Evolutionary conservation across 92 coral and sea anemone genomes (phyloP).

Genomic region (Umimayanthus kanabou): DNA sequence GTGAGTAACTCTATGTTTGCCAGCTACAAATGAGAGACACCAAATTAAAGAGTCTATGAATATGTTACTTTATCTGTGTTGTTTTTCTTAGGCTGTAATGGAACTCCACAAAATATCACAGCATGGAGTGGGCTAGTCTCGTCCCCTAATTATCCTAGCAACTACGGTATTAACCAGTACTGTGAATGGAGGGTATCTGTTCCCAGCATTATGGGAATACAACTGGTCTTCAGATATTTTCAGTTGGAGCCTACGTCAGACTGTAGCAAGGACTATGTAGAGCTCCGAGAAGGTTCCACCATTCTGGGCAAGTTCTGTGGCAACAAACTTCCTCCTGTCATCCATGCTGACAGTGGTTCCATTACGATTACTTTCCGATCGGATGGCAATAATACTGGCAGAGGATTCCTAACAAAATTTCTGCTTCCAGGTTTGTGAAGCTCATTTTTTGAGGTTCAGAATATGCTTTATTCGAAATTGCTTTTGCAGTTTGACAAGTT

Average conservation of each 20-base stretch:
- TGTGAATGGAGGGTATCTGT: conserved; percentile 13
- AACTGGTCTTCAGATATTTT: conserved; percentile 1
- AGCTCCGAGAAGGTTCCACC: background rate
- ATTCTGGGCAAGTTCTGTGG: conserved; percentile 2
- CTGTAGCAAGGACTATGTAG: background rate
- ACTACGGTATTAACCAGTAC: background rate
- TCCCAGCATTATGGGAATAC: conserved; percentile 20
- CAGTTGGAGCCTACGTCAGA: background rate
- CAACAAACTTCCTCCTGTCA: background rate
- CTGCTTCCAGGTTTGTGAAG: conserved; percentile 9
- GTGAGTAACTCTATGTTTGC: too few species aligned
- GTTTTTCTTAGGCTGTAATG: background rate
- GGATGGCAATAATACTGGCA: background rate
- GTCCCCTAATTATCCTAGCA: conserved; percentile 10
- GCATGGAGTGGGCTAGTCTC: conserved; percentile 12
- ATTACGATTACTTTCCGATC: background rate
- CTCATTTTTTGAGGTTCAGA: too few species aligned
- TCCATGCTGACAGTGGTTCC: conserved; percentile 10
- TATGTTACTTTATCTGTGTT: background rate
- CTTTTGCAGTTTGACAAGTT: background rate
- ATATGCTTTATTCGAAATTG: too few species aligned
- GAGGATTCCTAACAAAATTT: background rate
- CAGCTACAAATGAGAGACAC: background rate
- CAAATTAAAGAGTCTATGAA: background rate
- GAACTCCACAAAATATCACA: conserved; percentile 4